Percentiles rank a stretch among this genome's conserved stretches.
These are phyloP conservation scores for Paedocypris micromegethes DNA, from an alignment of 2,797 vertebrate species.

Conservation along the genomic window DNA sequence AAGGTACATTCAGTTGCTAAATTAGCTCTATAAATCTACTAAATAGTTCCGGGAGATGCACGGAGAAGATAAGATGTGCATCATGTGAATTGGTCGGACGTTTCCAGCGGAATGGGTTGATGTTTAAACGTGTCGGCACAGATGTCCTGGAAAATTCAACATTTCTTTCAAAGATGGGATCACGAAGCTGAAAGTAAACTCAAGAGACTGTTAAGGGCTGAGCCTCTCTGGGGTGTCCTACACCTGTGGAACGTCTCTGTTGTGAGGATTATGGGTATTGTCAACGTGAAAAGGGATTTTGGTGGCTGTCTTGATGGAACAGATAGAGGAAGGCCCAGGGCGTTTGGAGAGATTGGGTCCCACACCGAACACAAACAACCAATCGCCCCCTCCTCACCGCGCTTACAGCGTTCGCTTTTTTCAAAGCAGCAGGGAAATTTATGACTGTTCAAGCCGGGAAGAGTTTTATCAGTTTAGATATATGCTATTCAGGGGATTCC, in stretches of 20 bases:
- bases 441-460: no score
- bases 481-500: no score
- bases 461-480: no score
- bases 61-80: conserved; percentile 2
- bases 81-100: conserved; percentile 48
- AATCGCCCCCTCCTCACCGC: conserved; percentile 52
- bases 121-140: conserved; percentile 28
- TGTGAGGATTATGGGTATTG: conserved; percentile 29
- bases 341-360: conserved; percentile 57
- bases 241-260: conserved; percentile 17
- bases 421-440: no score
- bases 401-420: conserved; percentile 25
- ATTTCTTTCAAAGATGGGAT: conserved; percentile 35
- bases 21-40: conserved; percentile 24
- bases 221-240: conserved; percentile 21
- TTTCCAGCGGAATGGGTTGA: conserved; percentile 12
- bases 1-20: conserved; percentile 30
- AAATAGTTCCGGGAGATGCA: neutral
- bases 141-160: conserved; percentile 54
- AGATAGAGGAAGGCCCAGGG: conserved; percentile 53
- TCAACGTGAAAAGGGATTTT: conserved; percentile 51
- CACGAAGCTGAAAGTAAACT: conserved; percentile 18
- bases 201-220: conserved; percentile 20
- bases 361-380: conserved; percentile 60
- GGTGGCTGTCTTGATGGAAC: conserved; percentile 51